Evolutionary conservation across 2,888 invertebrate species (phyloP).

Genomic region (Leptopilina myrica): DNA sequence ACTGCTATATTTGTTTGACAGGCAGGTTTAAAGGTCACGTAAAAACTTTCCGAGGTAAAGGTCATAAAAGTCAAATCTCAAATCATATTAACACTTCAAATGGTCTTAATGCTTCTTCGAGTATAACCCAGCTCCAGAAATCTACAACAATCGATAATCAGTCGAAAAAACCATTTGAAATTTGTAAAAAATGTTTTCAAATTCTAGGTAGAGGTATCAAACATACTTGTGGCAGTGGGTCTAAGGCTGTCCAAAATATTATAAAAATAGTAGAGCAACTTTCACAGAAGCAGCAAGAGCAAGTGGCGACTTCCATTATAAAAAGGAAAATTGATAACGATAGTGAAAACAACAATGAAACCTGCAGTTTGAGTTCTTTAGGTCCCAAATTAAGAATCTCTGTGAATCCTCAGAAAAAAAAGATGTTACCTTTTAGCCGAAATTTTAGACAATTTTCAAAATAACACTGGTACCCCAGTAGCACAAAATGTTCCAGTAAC

Average conservation of each 20-base stretch:
- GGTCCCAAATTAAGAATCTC: background rate
- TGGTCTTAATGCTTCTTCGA: background rate
- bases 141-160: too few species aligned
- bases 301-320: slow-evolving; percentile 9
- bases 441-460: too few species aligned
- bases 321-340: slow-evolving; percentile 11
- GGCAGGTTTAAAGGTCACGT: slow-evolving; percentile 24
- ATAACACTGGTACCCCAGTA: too few species aligned
- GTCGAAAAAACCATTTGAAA: too few species aligned
- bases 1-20: slow-evolving; percentile 37
- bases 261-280: slow-evolving; percentile 17
- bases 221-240: background rate
- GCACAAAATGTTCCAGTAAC: too few species aligned
- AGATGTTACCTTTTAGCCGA: too few species aligned
- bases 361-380: background rate
- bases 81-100: slow-evolving; percentile 22
- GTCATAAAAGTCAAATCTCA: background rate
- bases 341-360: background rate
- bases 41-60: slow-evolving; percentile 10
- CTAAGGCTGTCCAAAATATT: background rate
- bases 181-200: too few species aligned
- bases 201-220: slow-evolving; percentile 10
- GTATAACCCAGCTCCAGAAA: background rate
- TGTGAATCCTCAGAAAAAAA: too few species aligned
- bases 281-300: slow-evolving; percentile 13